Base-by-base conservation (phyloP, 1,140 invertebrate species). In the Drosophila neocordata region DNA sequence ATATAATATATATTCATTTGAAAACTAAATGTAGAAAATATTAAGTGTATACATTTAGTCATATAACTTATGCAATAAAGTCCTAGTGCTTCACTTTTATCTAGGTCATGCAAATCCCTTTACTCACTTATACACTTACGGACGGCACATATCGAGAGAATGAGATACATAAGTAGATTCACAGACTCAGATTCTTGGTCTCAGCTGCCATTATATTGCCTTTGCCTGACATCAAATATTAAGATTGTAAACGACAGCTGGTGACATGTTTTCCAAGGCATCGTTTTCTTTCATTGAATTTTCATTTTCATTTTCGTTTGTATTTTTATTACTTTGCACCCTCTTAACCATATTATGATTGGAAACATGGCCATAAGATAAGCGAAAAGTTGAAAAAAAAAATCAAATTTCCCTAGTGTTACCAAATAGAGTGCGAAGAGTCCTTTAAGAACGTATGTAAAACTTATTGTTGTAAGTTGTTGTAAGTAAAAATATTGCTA, bases 221-320 rank as follows among this genome's bases (percentile, higher is more conserved):
- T 79, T 64, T 65, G 64, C 79, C 63, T 68, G 63, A 77, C 83
- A 88, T 88, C 76, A 88, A 88, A 88, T 88, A 88, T 88, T 88
- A 88, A 88, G 79, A 89, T 83, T 88, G 79, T 59, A 69, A 58
- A 66, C 59, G 79, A 75, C 83, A 88, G 83, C 69, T 88, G 83
- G 67, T 77, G 69, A 71, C 83, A 77, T 61, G 60, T 77, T 80
- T 68, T 68, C 60, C 52, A 62, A 62, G 60, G 64, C 79, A 34
- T 63, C 65, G 56, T 75, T 76, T 77, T 69, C 64, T 53, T 44
- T 27, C 59, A 13, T 34, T 65, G 38, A 37, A 13, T 53, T 34
- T 24, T 57, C 6, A 13, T 53, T 34, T 24, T 57, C 6, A 13
- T 20, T 35, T 66, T 56, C 37, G 79, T 71, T 38, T 58, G 41